A percentile compares a stretch with the other conserved stretches of the same genome.
Conservation (phyloP, 2,797 vertebrate genomes). For the Pseudopleuronectes americanus region DNA sequence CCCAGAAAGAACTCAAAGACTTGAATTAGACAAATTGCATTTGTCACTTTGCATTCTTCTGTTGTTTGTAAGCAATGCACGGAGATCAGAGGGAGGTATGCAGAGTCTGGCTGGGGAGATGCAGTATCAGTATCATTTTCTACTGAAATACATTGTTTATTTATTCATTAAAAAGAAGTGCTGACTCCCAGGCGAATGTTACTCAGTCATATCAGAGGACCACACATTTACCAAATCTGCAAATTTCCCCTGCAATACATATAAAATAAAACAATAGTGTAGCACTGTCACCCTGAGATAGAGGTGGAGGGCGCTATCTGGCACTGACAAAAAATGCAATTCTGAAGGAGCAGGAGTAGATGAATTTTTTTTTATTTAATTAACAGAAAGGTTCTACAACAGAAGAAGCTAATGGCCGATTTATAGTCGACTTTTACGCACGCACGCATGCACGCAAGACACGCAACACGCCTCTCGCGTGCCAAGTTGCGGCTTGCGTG, state of each 20-base stretch:
- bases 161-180: neutral
- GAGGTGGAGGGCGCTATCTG: no score
- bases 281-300: no score
- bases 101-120: neutral
- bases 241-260: neutral
- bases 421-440: no score
- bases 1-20: conserved; percentile 33
- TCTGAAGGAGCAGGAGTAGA: no score
- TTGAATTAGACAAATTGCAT: conserved; percentile 15
- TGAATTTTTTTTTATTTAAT: no score
- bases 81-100: conserved; percentile 7
- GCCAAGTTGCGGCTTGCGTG: no score
- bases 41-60: conserved; percentile 8
- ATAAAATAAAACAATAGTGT: no score
- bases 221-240: neutral
- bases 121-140: neutral
- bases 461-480: no score
- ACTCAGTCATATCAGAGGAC: neutral
- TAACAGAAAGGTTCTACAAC: no score
- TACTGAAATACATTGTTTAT: neutral
- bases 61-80: conserved; percentile 12
- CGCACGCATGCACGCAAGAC: no score
- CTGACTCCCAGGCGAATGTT: neutral
- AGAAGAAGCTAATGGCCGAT: no score
- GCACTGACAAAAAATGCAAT: no score